Evolutionary conservation across 1,140 invertebrate species (phyloP), one percentile per base, ranked within the genome.

Genomic region (Apocrypta bakeri): DNA sequence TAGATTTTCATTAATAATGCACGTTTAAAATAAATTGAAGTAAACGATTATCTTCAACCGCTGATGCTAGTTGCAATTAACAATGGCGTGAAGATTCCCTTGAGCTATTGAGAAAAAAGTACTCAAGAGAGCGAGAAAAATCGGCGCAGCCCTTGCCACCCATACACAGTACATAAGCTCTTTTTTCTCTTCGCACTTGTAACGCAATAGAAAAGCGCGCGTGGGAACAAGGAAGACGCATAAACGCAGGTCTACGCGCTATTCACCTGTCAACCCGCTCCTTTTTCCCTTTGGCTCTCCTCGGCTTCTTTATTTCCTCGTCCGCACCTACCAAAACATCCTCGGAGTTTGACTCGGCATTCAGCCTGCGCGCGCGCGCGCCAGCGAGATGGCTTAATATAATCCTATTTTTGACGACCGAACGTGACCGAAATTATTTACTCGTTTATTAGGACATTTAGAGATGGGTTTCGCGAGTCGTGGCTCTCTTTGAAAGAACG

Each of bases 341-440:
- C 88, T 89, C 86, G 86, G n/a, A 90, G 27, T 91, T 91, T 91
- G 90, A 91, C 89, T 91, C 88, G 85, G 61, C 86, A 91, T 91
- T 91, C 89, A 91, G 24, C 21, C 33, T 24, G 27, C 40, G 56
- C 56, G 56, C 79, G 69, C 31, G 85, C 72, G n/a, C n/a, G n/a
- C n/a, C n/a, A 37, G 87, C 88, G 88, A 91, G 91, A 92, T 88
- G 90, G 91, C 90, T 92, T 91, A 92, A 91, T 92, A 92, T 92
- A 92, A 92, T 92, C 91, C 90, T 89, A 90, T 92, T 92, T 91
- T 8, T 31, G 72, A 71, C 17, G 24, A 3, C 12, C 25, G 86
- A 90, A 92, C 91, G 91, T 92, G 91, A 92, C 90, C 87, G 86
- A 92, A 91, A 91, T 92, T 91, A 92, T 92, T 92, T 92, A 90